Evolutionary conservation across 1,140 invertebrate species (phyloP).

Genomic region (Alviniconcha marisindica): DNA sequence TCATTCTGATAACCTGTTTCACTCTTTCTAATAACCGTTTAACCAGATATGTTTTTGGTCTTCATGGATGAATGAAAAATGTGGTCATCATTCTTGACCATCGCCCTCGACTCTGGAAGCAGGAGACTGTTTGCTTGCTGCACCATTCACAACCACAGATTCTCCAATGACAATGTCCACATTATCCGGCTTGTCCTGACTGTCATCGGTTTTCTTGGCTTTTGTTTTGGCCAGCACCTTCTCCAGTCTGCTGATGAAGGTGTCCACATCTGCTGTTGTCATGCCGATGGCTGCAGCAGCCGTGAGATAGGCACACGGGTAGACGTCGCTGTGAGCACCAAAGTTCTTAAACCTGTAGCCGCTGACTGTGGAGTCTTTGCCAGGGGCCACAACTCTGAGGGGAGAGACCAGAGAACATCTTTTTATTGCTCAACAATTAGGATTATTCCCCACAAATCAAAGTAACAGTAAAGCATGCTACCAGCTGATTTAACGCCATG

Average conservation of each 20-base stretch:
- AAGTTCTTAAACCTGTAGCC: slow-evolving; percentile 79
- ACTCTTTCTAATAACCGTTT: too few relatives aligned
- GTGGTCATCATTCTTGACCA: neutral
- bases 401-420: neutral
- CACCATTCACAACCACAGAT: too few relatives aligned
- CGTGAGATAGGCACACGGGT: slow-evolving; percentile 83
- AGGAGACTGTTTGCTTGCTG: too few relatives aligned
- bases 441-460: too few relatives aligned
- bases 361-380: slow-evolving; percentile 52
- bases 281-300: slow-evolving; percentile 86
- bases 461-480: too few relatives aligned
- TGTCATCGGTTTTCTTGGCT: neutral
- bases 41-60: too few relatives aligned
- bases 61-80: too few relatives aligned
- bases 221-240: slow-evolving; percentile 75
- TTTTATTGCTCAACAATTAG: too few relatives aligned
- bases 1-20: too few relatives aligned
- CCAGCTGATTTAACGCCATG: too few relatives aligned
- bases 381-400: slow-evolving; percentile 71
- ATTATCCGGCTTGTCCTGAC: too few relatives aligned
- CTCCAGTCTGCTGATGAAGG: slow-evolving; percentile 82
- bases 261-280: slow-evolving; percentile 82
- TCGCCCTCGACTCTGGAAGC: neutral
- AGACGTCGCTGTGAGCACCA: slow-evolving; percentile 83
- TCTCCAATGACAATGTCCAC: too few relatives aligned